Conservation (phyloP, 1,140 invertebrate species). For the Leptopilina clavipes region DNA sequence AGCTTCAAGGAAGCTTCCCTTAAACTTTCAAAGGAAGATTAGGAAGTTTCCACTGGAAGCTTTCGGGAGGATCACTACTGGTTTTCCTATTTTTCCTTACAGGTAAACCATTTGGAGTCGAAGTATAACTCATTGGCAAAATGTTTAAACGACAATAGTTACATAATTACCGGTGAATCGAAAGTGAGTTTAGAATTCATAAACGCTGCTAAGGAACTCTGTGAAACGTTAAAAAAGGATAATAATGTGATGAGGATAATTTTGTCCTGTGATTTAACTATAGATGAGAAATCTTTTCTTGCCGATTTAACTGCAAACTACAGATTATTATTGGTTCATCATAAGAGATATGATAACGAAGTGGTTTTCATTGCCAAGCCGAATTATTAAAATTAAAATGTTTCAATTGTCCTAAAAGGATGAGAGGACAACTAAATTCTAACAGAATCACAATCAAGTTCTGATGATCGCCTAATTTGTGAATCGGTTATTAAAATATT, state of each 20-base stretch:
- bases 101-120: neutral
- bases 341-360: conserved; percentile 53
- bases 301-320: conserved; percentile 44
- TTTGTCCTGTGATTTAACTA: neutral
- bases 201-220: neutral
- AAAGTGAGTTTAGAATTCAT: neutral
- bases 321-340: conserved; percentile 47
- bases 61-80: too few relatives aligned
- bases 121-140: neutral
- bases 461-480: too few relatives aligned
- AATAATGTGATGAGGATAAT: neutral
- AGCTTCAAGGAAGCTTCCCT: too few relatives aligned
- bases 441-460: too few relatives aligned
- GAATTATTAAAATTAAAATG: conserved; percentile 36
- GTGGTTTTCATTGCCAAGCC: conserved; percentile 54
- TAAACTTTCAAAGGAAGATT: too few relatives aligned
- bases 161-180: neutral
- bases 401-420: neutral
- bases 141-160: neutral
- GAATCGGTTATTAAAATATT: too few relatives aligned
- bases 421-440: too few relatives aligned
- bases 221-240: neutral
- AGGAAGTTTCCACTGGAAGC: too few relatives aligned
- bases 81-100: neutral
- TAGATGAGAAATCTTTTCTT: neutral